Evolutionary conservation across 2,113 vertebrate genomes (phyloP).

Genomic region (Rafetus swinhoei): DNA sequence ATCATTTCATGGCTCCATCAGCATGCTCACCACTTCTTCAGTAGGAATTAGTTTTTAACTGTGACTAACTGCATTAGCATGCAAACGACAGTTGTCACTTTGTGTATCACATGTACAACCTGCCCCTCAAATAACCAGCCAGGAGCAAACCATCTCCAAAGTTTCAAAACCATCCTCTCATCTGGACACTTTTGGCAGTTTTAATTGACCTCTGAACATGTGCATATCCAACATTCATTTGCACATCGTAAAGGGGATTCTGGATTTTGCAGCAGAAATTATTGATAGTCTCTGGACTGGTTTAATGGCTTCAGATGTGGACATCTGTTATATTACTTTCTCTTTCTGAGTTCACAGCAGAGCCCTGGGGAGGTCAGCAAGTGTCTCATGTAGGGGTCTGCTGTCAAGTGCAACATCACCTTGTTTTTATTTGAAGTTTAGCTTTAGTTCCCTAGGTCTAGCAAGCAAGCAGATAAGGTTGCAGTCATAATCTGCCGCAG

Average conservation of each 20-base stretch:
- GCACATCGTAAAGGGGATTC: neutral
- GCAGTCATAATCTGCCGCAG: neutral
- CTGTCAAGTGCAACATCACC: constrained; percentile 4
- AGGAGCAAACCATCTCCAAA: neutral
- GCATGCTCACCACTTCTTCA: neutral
- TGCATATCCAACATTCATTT: neutral
- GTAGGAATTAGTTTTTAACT: neutral
- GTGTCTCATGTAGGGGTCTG: neutral
- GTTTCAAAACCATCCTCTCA: accelerated
- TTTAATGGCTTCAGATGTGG: accelerated
- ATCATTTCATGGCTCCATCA: neutral
- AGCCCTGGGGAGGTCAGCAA: constrained; percentile 48
- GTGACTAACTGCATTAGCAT: neutral
- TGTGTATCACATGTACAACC: neutral
- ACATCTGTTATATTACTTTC: constrained; percentile 23
- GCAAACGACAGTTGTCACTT: neutral
- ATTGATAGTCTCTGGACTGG: neutral
- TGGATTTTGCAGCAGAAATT: neutral
- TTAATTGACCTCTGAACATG: neutral
- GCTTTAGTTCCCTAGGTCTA: constrained; percentile 44
- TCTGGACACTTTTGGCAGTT: neutral
- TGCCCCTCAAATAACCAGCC: accelerated
- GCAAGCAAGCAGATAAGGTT: constrained; percentile 8
- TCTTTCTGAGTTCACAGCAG: constrained; percentile 52
- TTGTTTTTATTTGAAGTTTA: constrained; percentile 32